Base-by-base conservation (phyloP, 2,797 vertebrate species). In the Eidolon dupreanum region DNA sequence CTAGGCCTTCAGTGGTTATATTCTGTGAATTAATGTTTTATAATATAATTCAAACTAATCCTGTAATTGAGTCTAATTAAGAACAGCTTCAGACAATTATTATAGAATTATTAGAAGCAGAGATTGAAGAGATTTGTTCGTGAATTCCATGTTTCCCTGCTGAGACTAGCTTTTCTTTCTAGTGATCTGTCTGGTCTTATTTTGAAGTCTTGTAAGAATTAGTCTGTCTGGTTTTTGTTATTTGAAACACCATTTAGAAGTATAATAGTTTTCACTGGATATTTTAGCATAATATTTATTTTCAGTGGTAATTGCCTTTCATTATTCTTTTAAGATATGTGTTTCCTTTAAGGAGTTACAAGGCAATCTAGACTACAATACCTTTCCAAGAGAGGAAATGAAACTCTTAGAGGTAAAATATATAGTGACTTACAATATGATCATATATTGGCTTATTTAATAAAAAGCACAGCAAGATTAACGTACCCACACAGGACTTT, bases 1-100 rank as follows among this genome's bases (percentile, higher is more conserved):
- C 97, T 97, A 96, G n/a, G 92, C 90, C 73, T 97, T 98, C 68
- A 74, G 92, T 95, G 95, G 85, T 81, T 85, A 84, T 97, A 97
- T 82, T 97, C 93, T 88, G 89, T 94, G 97, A 97, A 97, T 98
- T 95, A 96, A 33, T 93, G 55, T 87, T 96, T 98, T 95, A 81
- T 96, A 77, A 84, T 97, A 90, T 84, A 90, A 93, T 82, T 98
- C 97, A 97, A 95, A 88, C 79, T 96, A 97, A 96, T 98, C 41
- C 55, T 82, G 91, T 98, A 98, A 98, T 98, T 98, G 96, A 98
- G 49, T 43, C 86, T 98, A 98, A 98, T 97, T 98, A 93, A 96
- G 91, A 94, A 90, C 92, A 94, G 91, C 97, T 98, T 97, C 84
- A 97, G 96, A 94, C 59, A 0, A 97, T 98, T 98, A 96, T 94